A percentile compares a stretch with the other conserved stretches of the same genome.
phyloP scores from a whole-genome alignment of 2,797 vertebrate genomes.

The Sebastes melanostomus region DNA sequence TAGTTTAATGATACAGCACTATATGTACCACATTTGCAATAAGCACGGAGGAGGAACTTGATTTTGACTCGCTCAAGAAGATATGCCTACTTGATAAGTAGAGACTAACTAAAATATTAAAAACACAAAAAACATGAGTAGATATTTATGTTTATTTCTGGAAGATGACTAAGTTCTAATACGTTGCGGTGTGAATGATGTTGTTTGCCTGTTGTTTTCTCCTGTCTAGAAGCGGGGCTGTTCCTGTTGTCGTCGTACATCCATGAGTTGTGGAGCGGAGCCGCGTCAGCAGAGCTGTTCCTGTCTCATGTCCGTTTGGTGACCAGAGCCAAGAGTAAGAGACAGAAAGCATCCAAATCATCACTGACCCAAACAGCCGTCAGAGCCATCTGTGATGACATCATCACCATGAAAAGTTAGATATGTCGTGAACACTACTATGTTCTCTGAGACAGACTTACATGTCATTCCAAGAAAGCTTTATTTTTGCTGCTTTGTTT shows the following conservation, averaged over 20 bases:
- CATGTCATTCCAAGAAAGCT: not conserved
- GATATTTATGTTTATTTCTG: not conserved
- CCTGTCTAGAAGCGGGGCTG: conserved; percentile 70
- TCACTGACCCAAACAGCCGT: conserved; percentile 18
- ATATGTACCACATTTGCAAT: not conserved
- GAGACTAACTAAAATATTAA: not conserved
- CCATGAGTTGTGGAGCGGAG: conserved; percentile 81
- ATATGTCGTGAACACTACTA: not conserved
- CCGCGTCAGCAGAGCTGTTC: conserved; percentile 71
- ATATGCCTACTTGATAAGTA: not conserved
- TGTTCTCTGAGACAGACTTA: not conserved
- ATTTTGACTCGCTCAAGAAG: not conserved
- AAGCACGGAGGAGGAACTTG: not conserved
- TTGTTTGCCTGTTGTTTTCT: conserved; percentile 33
- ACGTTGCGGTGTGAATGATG: not conserved
- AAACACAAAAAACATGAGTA: not conserved
- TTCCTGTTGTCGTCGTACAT: conserved; percentile 76
- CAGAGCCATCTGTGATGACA: conserved; percentile 71
- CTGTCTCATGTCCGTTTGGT: conserved; percentile 73
- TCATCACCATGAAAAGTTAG: conserved; percentile 46
- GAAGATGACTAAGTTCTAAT: not conserved
- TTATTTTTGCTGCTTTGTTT: not conserved
- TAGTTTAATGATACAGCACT: not conserved
- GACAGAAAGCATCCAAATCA: conserved; percentile 34
- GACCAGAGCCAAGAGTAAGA: conserved; percentile 34